Base-by-base conservation (phyloP, 2,113 vertebrate species). In the Gasterosteus aculeatus region DNA sequence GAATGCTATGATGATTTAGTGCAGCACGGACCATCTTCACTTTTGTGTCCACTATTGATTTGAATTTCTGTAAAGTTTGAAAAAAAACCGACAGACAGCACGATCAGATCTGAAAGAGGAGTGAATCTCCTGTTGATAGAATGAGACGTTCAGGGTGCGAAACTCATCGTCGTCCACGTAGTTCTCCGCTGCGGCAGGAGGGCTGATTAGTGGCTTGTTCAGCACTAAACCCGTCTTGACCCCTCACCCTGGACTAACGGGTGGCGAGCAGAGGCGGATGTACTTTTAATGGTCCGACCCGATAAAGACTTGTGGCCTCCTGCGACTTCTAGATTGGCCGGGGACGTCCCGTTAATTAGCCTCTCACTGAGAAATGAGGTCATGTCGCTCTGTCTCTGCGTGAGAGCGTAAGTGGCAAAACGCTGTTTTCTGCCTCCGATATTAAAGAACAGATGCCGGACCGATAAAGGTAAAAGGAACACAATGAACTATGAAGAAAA, bases 171-270 rank as follows among this genome's bases (percentile, higher is more conserved):
- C 51, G 33, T 80, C 56, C 72, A 71, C 26, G 46, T 80, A n/a
- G 69, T 81, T 69, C 57, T 64, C 33, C 19, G 5, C 19, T 35
- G 42, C 69, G 44, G 69, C 46, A 69, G 46, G 15, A 47, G 58
- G 22, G n/a, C 46, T 69, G 66, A 81, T 80, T 83, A 80, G 77
- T 81, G 83, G 82, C 78, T 83, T 83, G 77, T 85, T 83, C 80
- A 81, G 81, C 85, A 72, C 71, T 85, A 74, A 85, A 83, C 72
- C 64, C n/a, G 8, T 78, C 72, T 87, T 42, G 85, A 85, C 70
- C 35, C 53, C 81, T 81, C 58, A 35, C 54, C 62, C 19, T 42
- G 10, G 53, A 56, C 41, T 49, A 18, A 60, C 72, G 26, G 44
- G 57, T 18, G 6, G 64, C 19, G 22, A 71, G 64, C 26, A 22